phyloP scores from a whole-genome alignment of 2,113 vertebrate species.

The Pseudorectes ferrugineus region DNA sequence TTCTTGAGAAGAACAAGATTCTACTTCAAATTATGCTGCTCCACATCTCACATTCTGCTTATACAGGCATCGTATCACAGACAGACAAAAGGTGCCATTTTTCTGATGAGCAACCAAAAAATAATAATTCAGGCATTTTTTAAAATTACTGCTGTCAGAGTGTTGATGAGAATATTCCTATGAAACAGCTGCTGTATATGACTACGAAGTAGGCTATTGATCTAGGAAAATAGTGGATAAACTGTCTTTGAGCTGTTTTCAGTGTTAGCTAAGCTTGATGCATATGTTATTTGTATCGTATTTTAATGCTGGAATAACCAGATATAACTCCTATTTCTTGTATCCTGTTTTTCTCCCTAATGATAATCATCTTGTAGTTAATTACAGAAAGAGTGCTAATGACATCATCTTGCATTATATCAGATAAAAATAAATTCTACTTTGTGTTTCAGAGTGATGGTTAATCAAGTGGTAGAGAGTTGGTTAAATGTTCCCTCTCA shows the following conservation, averaged over 20 bases:
- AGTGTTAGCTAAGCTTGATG: background rate
- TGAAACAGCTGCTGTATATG: background rate
- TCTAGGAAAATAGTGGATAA: background rate
- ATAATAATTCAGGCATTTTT: constrained; percentile 19
- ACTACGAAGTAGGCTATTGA: background rate
- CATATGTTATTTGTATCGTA: background rate
- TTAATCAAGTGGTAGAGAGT: background rate
- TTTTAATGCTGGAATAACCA: background rate
- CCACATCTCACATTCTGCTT: background rate
- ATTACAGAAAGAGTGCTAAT: background rate
- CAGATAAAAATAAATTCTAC: background rate
- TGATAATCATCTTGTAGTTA: background rate
- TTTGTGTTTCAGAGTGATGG: background rate
- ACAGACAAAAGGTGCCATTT: background rate
- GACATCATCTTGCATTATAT: background rate
- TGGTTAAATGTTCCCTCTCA: background rate
- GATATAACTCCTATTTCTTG: background rate
- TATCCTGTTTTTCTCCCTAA: background rate
- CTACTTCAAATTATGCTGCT: background rate
- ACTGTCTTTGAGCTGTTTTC: background rate
- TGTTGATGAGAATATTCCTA: background rate
- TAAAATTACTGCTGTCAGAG: constrained; percentile 26
- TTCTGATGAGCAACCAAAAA: constrained; percentile 8
- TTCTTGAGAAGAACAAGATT: background rate
- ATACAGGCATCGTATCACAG: background rate